Percentiles rank a stretch among this genome's conserved stretches.
These are phyloP conservation scores for Nasonovia ribisnigri DNA, from an alignment of 2,888 invertebrate species.

Conservation along the genomic window DNA sequence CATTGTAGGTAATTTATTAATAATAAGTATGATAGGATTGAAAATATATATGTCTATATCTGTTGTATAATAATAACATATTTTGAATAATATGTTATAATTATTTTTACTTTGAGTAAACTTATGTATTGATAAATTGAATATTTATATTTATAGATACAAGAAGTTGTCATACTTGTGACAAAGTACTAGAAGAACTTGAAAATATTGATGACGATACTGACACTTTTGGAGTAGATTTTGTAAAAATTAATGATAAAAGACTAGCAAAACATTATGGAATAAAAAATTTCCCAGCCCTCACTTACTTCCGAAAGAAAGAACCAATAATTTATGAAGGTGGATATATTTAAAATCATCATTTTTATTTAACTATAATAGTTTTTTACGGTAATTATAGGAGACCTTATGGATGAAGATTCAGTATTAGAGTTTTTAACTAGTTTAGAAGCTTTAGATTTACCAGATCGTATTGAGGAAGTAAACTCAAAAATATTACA, in stretches of 20 bases:
- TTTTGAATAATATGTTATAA: neutral
- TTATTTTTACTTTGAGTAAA: neutral
- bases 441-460: constrained; percentile 93
- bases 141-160: constrained; percentile 77
- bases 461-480: constrained; percentile 95
- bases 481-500: constrained; percentile 90
- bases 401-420: constrained; percentile 96
- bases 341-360: constrained; percentile 71
- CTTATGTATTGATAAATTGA: neutral
- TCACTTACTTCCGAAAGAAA: constrained; percentile 96
- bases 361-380: neutral
- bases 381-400: constrained; percentile 71
- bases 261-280: constrained; percentile 96
- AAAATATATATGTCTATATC: neutral
- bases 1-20: neutral
- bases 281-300: constrained; percentile 94
- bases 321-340: constrained; percentile 96
- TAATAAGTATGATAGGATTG: neutral
- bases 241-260: constrained; percentile 96
- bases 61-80: too few species aligned
- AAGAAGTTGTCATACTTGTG: constrained; percentile 91
- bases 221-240: constrained; percentile 93
- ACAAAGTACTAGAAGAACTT: constrained; percentile 89
- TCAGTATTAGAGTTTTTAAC: constrained; percentile 93
- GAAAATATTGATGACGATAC: constrained; percentile 97